phyloP scores from a whole-genome alignment of 2,888 invertebrate species.

The Zonitis immaculata region DNA sequence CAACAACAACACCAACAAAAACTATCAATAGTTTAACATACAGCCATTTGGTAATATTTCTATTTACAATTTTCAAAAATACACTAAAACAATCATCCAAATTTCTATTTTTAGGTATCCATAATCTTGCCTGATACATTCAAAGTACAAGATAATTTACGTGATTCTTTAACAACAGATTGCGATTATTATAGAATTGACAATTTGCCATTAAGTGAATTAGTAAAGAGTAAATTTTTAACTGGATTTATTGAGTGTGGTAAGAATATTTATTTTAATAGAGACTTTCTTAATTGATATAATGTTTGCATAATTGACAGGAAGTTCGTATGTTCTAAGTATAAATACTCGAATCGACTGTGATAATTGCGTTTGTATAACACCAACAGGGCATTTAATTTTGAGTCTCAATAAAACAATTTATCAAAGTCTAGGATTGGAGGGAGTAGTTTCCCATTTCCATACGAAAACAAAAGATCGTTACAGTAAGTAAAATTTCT shows the following conservation, averaged over 20 bases:
- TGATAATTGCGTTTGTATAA: constrained; percentile 52
- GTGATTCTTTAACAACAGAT: constrained; percentile 46
- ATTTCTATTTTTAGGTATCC: constrained; percentile 50
- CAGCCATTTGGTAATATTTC: constrained; percentile 52
- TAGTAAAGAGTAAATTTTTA: constrained; percentile 52
- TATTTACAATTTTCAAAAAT: constrained; percentile 10
- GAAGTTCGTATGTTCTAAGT: constrained; percentile 50
- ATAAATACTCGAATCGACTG: constrained; percentile 50
- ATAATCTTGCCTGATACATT: constrained; percentile 52
- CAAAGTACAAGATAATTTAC: constrained; percentile 45
- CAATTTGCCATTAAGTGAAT: constrained; percentile 46
- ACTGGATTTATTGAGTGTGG: constrained; percentile 56
- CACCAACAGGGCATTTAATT: constrained; percentile 51
- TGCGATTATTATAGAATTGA: constrained; percentile 55
- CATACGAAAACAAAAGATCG: constrained; percentile 45
- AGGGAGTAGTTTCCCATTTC: constrained; percentile 50
- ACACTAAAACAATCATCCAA: constrained; percentile 27
- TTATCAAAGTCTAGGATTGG: constrained; percentile 54
- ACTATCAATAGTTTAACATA: constrained; percentile 49
- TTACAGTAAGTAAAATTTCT: constrained; percentile 49
- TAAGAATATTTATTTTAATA: constrained; percentile 35
- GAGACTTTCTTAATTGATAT: constrained; percentile 1
- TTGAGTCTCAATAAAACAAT: constrained; percentile 51
- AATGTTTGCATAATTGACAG: constrained; percentile 35
- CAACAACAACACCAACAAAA: constrained; percentile 32